phyloP scores from a whole-genome alignment of 2,113 vertebrate species.

The Notechis scutatus region DNA sequence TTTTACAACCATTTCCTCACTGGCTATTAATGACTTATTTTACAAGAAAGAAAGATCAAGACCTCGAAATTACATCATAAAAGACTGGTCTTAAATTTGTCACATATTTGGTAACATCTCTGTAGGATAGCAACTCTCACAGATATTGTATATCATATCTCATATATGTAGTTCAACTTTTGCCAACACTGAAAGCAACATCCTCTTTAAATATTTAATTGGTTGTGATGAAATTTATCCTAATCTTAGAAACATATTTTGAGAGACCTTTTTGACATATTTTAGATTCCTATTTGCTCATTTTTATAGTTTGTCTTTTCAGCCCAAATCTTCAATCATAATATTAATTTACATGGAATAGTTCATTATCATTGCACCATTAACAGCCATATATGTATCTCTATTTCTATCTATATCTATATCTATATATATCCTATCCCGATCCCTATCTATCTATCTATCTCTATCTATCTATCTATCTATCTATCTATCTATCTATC shows the following conservation, averaged over 20 bases:
- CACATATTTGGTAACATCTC: conserved; percentile 1
- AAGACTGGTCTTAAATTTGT: not conserved
- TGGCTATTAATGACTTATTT: not conserved
- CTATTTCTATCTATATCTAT: too few relatives aligned
- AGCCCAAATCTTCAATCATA: not conserved
- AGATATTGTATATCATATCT: too few relatives aligned
- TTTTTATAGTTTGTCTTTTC: conserved; percentile 6
- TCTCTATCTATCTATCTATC: too few relatives aligned
- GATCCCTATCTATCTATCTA: too few relatives aligned
- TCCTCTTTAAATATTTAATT: not conserved
- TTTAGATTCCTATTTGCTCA: conserved; percentile 18
- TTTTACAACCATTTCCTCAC: not conserved
- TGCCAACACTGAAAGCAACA: not conserved
- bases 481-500: too few relatives aligned
- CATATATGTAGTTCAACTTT: not conserved
- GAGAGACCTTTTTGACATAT: not conserved
- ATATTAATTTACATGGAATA: not conserved
- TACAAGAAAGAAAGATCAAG: not conserved
- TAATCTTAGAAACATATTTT: not conserved
- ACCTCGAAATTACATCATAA: not conserved
- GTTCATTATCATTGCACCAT: not conserved
- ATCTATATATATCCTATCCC: too few relatives aligned
- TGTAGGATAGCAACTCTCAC: too few relatives aligned
- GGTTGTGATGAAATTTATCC: too few relatives aligned
- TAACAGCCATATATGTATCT: not conserved